Evolutionary conservation across 2,113 vertebrate species (phyloP).

Genomic region (Casuarius casuarius): DNA sequence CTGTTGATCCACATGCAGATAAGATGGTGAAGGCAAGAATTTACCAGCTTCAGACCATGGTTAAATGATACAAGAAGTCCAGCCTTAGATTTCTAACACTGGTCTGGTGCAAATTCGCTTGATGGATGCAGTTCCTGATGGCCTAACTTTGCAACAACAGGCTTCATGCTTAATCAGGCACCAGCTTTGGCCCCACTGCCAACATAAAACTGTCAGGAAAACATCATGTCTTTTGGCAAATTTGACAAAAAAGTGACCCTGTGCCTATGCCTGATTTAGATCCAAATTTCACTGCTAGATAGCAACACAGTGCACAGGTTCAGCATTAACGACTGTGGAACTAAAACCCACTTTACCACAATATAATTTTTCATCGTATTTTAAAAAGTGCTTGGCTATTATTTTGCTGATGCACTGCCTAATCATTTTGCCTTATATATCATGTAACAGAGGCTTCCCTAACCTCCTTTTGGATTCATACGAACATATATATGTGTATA

Average conservation of each 20-base stretch:
- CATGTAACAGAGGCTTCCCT: not conserved
- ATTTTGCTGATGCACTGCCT: not conserved
- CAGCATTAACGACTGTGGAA: not conserved
- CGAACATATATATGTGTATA: not conserved
- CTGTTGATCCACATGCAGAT: not conserved
- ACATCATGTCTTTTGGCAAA: not conserved
- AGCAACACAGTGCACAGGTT: not conserved
- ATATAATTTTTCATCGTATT: not conserved
- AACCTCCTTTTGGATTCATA: rapidly evolving
- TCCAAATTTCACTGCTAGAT: constrained; percentile 14
- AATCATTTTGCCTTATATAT: not conserved
- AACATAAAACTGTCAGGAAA: not conserved
- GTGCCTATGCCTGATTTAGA: not conserved
- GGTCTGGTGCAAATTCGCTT: not conserved
- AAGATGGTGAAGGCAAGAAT: not conserved
- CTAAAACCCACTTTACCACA: not conserved
- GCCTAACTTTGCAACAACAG: not conserved
- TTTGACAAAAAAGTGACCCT: not conserved
- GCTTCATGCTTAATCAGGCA: constrained; percentile 1
- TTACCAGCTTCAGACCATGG: not conserved
- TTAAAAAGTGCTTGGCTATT: not conserved
- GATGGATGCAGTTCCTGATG: not conserved
- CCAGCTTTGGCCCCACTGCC: not conserved
- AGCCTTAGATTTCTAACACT: not conserved
- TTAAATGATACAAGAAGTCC: not conserved